These are phyloP conservation scores for Hirtodrosophila cameraria DNA, from an alignment of 2,888 invertebrate species.

Conservation along the genomic window DNA sequence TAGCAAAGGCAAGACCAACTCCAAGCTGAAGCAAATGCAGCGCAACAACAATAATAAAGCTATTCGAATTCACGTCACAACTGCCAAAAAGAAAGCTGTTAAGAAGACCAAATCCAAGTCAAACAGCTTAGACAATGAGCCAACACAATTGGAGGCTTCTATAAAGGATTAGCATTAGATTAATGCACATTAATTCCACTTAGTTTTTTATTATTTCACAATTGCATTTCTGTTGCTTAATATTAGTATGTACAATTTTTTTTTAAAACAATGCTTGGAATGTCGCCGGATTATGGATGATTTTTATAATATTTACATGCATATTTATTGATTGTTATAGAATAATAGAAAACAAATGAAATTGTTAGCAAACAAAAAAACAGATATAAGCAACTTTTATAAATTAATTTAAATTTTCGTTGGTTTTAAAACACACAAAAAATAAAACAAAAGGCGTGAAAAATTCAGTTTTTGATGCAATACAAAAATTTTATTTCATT, in stretches of 20 bases:
- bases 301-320: constrained; percentile 19
- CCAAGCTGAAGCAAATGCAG: constrained; percentile 51
- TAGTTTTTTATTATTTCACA: constrained; percentile 1
- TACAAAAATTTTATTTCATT: constrained; percentile 50
- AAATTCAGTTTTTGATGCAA: constrained; percentile 20
- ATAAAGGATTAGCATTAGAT: constrained; percentile 15
- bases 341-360: too few relatives aligned
- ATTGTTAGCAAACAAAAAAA: too few relatives aligned
- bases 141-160: background rate
- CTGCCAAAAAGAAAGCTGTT: constrained; percentile 39
- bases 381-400: background rate
- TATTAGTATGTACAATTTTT: constrained; percentile 25
- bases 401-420: background rate
- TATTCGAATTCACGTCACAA: constrained; percentile 38
- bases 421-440: background rate
- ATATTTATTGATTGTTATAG: constrained; percentile 40
- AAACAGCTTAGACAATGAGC: constrained; percentile 25
- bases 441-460: constrained; percentile 10
- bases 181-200: background rate
- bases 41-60: constrained; percentile 39
- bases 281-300: constrained; percentile 7
- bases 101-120: constrained; percentile 32
- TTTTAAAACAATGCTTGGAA: constrained; percentile 11
- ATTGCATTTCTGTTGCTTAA: constrained; percentile 17
- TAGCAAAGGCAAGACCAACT: constrained; percentile 24